A percentile compares a stretch with the other conserved stretches of the same genome.
Conservation (phyloP, 2,113 vertebrate genomes). For the Oreochromis tanganicae region DNA sequence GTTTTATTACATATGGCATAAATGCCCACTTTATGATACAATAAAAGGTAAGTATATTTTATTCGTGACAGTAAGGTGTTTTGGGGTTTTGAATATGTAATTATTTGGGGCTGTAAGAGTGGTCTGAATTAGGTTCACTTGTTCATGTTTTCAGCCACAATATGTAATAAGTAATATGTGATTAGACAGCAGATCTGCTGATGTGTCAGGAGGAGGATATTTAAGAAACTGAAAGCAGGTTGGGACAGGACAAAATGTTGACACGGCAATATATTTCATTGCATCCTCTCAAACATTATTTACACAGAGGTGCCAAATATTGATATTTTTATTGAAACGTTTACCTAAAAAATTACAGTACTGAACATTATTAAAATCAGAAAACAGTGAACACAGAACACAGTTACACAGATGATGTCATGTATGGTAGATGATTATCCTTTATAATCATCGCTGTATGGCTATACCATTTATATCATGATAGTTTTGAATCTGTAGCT, state of each 20-base stretch:
- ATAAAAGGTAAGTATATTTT: neutral
- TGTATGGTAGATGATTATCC: neutral
- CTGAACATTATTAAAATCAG: neutral
- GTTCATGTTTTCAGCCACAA: neutral
- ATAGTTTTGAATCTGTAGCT: neutral
- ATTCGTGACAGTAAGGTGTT: neutral
- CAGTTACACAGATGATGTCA: neutral
- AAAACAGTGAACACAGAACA: neutral
- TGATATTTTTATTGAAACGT: neutral
- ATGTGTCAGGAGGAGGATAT: neutral
- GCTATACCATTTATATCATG: neutral
- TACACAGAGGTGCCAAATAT: neutral
- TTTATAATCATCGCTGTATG: neutral
- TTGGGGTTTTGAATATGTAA: fast-evolving
- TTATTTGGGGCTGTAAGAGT: neutral
- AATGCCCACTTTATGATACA: neutral
- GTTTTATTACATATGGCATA: neutral
- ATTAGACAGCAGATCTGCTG: neutral
- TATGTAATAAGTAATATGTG: neutral
- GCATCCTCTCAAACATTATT: neutral
- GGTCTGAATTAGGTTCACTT: neutral
- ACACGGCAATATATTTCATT: neutral
- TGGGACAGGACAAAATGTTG: neutral
- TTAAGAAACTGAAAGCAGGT: neutral
- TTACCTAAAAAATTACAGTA: neutral